A percentile compares a stretch with the other conserved stretches of the same genome.
Evolutionary conservation across 1,140 invertebrate genomes (phyloP).

Genomic region (Saxidomus purpurata): DNA sequence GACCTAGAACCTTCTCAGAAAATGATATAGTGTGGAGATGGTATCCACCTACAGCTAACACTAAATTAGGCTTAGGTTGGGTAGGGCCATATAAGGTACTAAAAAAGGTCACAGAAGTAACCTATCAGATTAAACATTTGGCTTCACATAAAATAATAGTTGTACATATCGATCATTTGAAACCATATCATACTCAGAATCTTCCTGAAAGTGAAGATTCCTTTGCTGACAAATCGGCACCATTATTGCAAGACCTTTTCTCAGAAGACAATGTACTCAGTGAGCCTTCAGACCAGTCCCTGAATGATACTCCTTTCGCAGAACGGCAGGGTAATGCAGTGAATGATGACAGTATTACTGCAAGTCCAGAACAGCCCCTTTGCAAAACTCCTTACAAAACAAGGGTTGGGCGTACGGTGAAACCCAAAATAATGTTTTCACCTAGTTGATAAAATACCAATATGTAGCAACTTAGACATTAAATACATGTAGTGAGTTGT

Average conservation of each 20-base stretch:
- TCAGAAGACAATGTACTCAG: too few relatives aligned
- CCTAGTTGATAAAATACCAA: too few relatives aligned
- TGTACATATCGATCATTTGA: conserved; percentile 13
- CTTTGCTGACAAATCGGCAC: neutral
- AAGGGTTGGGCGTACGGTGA: too few relatives aligned
- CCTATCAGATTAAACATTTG: conserved; percentile 20
- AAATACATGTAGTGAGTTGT: too few relatives aligned
- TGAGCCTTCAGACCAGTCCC: too few relatives aligned
- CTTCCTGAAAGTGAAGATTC: neutral
- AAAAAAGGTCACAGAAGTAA: conserved; percentile 33
- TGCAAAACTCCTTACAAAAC: too few relatives aligned
- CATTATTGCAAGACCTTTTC: neutral
- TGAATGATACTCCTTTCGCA: too few relatives aligned
- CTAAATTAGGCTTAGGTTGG: conserved; percentile 34
- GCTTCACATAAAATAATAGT: neutral
- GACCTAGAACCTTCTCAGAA: neutral
- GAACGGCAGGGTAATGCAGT: too few relatives aligned
- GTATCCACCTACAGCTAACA: conserved; percentile 13
- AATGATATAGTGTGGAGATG: conserved; percentile 39
- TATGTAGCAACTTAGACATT: too few relatives aligned
- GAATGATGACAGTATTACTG: too few relatives aligned
- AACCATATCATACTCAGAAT: neutral
- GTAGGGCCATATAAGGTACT: conserved; percentile 25
- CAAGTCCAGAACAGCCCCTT: too few relatives aligned
- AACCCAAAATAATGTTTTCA: too few relatives aligned